Base-by-base conservation (phyloP, 1,140 invertebrate species). In the Oryctes rhinoceros region DNA sequence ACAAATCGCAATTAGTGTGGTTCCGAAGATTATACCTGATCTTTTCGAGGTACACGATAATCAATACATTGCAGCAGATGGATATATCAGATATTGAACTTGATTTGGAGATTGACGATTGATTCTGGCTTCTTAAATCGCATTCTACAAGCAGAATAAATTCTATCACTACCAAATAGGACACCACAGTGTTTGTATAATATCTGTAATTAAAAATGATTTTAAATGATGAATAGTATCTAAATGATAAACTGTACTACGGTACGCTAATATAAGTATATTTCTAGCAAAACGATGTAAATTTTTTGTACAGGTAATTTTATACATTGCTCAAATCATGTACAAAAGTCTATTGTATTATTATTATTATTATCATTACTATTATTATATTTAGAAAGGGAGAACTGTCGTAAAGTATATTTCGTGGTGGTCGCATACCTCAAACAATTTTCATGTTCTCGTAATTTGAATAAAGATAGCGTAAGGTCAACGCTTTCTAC, bases 1-100 rank as follows among this genome's bases (percentile, higher is more conserved):
- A 99, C 87, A 88, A 91, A 83, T 96, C 96, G 15, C 97, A 99
- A 87, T 93, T 96, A 87, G 91, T 96, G 13, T 99, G 97, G 97
- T 99, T 96, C 87, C 91, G 97, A 81, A 92, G 92, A 85, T 89
- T 99, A 6, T 99, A 98, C 86, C 92, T 98, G 83, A 87, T 94
- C 71, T 97, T 98, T 89, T 98, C 96, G 44, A 91, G 96, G 39
- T 99, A 98, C 86, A 94, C 96, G 87, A 90, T 96, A 48, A 94
- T 98, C 10, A 98, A 98, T 86, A 96, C 95, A 3, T 89, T 96
- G 76, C 90, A 93, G 82, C 90, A 93, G 86, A 90, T 95, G 82
- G 93, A 91, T 84, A 85, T 92, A 11, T 90, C 92, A 2, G 93
- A 94, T 86, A 90, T 95, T 74, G 93, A 95, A 84, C 87, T 95